Base-by-base conservation (phyloP, 1,140 invertebrate species). In the Drosophila kepulauana region DNA sequence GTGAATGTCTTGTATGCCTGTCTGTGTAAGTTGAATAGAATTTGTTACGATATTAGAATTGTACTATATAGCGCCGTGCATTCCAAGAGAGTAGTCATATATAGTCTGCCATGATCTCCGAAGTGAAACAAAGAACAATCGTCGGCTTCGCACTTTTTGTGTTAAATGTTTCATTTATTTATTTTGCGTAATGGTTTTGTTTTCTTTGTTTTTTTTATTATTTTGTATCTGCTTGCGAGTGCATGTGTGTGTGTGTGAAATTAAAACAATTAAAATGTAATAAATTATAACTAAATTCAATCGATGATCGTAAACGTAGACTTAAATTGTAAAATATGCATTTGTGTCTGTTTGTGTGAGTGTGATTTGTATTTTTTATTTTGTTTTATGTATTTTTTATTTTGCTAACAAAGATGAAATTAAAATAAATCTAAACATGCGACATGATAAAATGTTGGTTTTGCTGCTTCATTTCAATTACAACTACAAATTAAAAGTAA, bases 131-230 rank as follows among this genome's bases (percentile, higher is more conserved):
- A 56, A 56, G 33, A 56, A 38, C 33, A 72, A 82, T 69, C 59
- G 72, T 72, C 59, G 72, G 76, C 63, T 62, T 48, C 20, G 57
- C 51, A 69, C 56, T 74, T 86, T 43, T 86, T 43, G 65, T 85
- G 82, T 85, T 85, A 86, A 25, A 86, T 87, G 72, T 85, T 79
- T 87, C 81, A 70, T 87, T 86, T 86, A 86, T 86, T 85, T 81
- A 81, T 85, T 86, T 82, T 76, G 65, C 68, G 71, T 78, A 74
- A 85, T 75, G 62, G 70, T 85, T 85, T 52, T 75, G 28, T 70
- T 62, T 75, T 64, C 30, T 62, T 38, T 38, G 35, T 38, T 5
- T 25, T 25, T 20, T 33, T 33, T 33, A 10, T 62, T 20, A 7
- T 48, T 48, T 38, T 63, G 41, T 56, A 56, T 38, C 52, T 38